These are phyloP conservation scores for Champsocephalus gunnari DNA, from an alignment of 2,797 vertebrate species.

Conservation along the genomic window DNA sequence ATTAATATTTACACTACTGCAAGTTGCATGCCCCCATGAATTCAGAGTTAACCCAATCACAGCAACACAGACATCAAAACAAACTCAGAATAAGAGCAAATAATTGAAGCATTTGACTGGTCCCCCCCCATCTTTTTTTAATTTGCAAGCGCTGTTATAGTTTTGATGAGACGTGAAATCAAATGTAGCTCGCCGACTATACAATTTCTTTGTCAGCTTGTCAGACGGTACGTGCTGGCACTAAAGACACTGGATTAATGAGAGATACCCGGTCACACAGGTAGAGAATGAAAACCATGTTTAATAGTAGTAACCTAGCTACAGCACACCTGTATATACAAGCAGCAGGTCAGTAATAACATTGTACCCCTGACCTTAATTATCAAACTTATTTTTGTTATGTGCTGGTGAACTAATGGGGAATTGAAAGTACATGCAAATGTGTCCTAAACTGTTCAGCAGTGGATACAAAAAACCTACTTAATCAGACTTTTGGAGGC, in stretches of 20 bases:
- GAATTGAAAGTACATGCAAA: background rate
- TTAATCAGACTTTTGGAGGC: no score
- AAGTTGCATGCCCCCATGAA: conserved; percentile 18
- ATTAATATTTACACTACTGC: conserved; percentile 52
- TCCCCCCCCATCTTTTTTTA: background rate
- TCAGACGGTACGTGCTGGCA: background rate
- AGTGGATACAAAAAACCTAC: no score
- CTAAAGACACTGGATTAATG: background rate
- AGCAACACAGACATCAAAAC: conserved; percentile 16
- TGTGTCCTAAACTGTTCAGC: no score
- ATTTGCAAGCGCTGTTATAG: background rate
- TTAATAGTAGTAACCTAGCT: background rate
- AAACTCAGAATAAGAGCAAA: conserved; percentile 26
- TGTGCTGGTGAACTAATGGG: background rate
- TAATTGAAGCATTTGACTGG: background rate
- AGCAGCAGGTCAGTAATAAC: background rate
- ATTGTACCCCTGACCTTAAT: background rate
- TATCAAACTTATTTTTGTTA: background rate
- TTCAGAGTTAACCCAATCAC: conserved; percentile 28
- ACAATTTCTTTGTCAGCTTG: background rate
- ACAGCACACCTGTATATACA: background rate
- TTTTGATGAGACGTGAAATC: conserved; percentile 5
- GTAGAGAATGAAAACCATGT: background rate
- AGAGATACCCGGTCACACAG: background rate
- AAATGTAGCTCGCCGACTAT: background rate